These are phyloP conservation scores for Myiothlypis coronata DNA, from an alignment of 2,797 vertebrate species.

Conservation along the genomic window DNA sequence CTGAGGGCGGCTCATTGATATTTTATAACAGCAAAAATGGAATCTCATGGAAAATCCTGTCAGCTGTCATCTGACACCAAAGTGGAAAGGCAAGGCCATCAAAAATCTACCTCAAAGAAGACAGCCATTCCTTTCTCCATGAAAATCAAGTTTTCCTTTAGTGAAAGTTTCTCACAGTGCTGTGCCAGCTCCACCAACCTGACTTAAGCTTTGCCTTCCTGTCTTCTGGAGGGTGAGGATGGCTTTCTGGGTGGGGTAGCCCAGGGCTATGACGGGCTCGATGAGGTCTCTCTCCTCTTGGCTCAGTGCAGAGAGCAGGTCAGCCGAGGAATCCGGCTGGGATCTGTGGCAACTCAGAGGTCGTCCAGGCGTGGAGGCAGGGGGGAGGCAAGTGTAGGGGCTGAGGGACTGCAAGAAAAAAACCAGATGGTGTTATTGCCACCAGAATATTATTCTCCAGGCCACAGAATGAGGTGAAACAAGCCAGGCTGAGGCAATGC, in stretches of 20 bases:
- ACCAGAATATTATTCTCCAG: background rate
- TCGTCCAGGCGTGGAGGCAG: background rate
- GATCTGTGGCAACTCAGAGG: constrained; percentile 48
- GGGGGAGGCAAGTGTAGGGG: constrained; percentile 72
- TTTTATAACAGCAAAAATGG: background rate
- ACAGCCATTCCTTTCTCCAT: background rate
- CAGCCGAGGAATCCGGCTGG: constrained; percentile 74
- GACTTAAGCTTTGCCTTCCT: constrained; percentile 81
- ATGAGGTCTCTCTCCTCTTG: constrained; percentile 88
- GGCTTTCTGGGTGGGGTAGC: constrained; percentile 85
- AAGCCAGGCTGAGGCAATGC: background rate
- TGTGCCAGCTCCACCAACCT: constrained; percentile 73
- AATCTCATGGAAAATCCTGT: background rate
- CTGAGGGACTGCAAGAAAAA: constrained; percentile 71
- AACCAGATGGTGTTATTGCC: background rate
- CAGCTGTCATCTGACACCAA: background rate
- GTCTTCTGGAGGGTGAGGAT: constrained; percentile 90
- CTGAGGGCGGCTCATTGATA: background rate
- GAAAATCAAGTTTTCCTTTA: background rate
- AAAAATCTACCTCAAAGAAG: background rate
- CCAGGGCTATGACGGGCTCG: constrained; percentile 78
- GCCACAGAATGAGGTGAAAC: background rate
- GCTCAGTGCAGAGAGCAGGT: constrained; percentile 87
- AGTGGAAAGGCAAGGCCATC: background rate
- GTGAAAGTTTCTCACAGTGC: background rate